Evolutionary conservation across 2,888 invertebrate species (phyloP).

Genomic region (Lamellibrachia columna): DNA sequence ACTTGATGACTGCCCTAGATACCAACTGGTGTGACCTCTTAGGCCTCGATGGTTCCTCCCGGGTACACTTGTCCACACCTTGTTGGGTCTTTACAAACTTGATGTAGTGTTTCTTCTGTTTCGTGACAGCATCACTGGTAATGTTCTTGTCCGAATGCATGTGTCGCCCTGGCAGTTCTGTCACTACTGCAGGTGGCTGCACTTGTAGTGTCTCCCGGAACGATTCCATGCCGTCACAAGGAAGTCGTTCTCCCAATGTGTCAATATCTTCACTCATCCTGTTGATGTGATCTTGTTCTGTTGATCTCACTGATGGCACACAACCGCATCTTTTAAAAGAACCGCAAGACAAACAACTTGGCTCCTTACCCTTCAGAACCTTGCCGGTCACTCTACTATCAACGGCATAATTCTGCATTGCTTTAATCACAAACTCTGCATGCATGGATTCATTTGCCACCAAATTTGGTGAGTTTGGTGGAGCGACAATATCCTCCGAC

Average conservation of each 20-base stretch:
- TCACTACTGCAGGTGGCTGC: background rate
- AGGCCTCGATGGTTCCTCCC: background rate
- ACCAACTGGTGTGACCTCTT: background rate
- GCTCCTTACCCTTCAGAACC: background rate
- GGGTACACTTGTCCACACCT: background rate
- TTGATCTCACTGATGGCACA: background rate
- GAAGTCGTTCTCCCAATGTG: background rate
- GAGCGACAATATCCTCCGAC: background rate
- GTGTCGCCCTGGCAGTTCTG: background rate
- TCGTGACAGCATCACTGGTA: background rate
- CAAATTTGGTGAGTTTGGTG: background rate
- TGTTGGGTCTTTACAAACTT: background rate
- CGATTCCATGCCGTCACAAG: background rate
- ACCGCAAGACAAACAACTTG: background rate
- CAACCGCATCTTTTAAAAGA: background rate
- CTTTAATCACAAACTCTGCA: background rate
- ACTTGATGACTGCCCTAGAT: background rate
- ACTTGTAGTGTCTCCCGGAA: background rate
- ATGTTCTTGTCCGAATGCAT: background rate
- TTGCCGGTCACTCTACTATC: background rate
- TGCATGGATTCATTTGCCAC: background rate
- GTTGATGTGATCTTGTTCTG: background rate
- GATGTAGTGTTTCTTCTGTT: background rate
- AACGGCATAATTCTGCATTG: background rate
- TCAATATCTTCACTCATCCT: background rate